Evolutionary conservation across 2,113 vertebrate genomes (phyloP).

Genomic region (Benitochromis conjunctus): DNA sequence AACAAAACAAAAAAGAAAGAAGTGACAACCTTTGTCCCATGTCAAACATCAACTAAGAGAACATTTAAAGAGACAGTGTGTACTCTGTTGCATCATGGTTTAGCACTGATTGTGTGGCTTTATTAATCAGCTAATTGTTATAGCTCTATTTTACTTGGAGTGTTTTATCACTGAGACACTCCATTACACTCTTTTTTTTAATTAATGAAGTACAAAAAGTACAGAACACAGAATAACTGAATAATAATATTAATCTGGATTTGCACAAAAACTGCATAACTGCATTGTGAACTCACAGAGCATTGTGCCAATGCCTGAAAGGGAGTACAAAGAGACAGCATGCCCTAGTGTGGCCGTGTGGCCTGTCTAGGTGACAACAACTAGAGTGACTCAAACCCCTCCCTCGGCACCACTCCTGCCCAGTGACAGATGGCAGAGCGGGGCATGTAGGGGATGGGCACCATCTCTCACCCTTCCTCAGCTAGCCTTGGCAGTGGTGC

Average conservation of each 20-base stretch:
- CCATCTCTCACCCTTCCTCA: slow-evolving; percentile 57
- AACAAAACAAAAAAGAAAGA: background rate
- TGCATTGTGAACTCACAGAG: background rate
- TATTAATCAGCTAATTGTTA: background rate
- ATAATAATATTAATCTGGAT: background rate
- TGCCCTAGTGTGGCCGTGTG: slow-evolving; percentile 47
- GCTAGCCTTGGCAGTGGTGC: slow-evolving; percentile 55
- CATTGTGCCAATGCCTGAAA: slow-evolving; percentile 22
- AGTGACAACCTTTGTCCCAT: slow-evolving; percentile 56
- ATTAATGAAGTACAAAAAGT: background rate
- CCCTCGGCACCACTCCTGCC: slow-evolving; percentile 54
- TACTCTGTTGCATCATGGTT: background rate
- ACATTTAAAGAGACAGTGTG: slow-evolving; percentile 53
- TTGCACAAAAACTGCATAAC: background rate
- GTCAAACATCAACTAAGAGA: slow-evolving; percentile 34
- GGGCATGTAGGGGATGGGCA: slow-evolving; percentile 66
- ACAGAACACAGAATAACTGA: background rate
- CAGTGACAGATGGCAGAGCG: slow-evolving; percentile 72
- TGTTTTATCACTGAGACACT: background rate
- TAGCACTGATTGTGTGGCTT: background rate
- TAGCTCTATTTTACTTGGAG: background rate
- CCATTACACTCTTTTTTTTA: background rate
- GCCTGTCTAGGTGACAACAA: slow-evolving; percentile 57
- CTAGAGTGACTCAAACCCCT: slow-evolving; percentile 53
- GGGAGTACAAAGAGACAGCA: slow-evolving; percentile 46